phyloP scores from a whole-genome alignment of 2,113 vertebrate species.

The Electrona antarctica region DNA sequence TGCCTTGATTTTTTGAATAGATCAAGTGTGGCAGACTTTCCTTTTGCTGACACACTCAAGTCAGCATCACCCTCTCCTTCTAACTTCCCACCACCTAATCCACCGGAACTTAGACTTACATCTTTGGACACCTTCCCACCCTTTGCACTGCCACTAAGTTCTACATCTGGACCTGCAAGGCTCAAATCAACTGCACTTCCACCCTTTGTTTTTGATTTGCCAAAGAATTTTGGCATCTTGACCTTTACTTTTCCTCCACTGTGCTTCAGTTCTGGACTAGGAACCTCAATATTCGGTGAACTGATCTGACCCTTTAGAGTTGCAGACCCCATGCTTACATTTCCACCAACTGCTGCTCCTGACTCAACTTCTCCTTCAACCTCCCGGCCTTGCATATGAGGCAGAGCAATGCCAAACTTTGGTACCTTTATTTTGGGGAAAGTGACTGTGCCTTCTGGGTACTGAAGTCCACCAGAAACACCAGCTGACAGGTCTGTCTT shows the following conservation, averaged over 20 bases:
- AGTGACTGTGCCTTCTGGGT: conserved; percentile 69
- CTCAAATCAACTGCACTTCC: conserved; percentile 65
- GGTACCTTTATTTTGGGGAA: conserved; percentile 86
- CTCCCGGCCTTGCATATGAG: conserved; percentile 70
- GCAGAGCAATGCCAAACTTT: conserved; percentile 81
- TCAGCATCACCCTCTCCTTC: conserved; percentile 65
- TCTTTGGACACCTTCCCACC: conserved; percentile 82
- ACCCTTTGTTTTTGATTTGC: conserved; percentile 86
- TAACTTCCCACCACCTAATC: conserved; percentile 64
- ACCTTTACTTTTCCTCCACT: conserved; percentile 84
- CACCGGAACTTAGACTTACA: conserved; percentile 78
- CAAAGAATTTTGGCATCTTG: conserved; percentile 92
- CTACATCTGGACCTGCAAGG: conserved; percentile 66
- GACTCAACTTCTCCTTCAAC: conserved; percentile 61
- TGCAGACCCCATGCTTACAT: conserved; percentile 50
- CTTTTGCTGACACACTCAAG: conserved; percentile 76
- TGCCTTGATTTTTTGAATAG: conserved; percentile 87
- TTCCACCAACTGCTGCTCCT: conserved; percentile 49
- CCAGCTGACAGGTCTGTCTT: conserved; percentile 54
- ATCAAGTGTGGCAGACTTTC: conserved; percentile 84
- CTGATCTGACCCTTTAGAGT: conserved; percentile 52
- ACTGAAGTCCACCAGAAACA: conserved; percentile 65
- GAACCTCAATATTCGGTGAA: conserved; percentile 69
- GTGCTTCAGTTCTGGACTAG: conserved; percentile 77
- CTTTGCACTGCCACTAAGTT: conserved; percentile 73